Percentiles rank a stretch among this genome's conserved stretches.
These are phyloP conservation scores for Cynopterus sphinx DNA, from an alignment of 2,797 vertebrate genomes.

Conservation along the genomic window DNA sequence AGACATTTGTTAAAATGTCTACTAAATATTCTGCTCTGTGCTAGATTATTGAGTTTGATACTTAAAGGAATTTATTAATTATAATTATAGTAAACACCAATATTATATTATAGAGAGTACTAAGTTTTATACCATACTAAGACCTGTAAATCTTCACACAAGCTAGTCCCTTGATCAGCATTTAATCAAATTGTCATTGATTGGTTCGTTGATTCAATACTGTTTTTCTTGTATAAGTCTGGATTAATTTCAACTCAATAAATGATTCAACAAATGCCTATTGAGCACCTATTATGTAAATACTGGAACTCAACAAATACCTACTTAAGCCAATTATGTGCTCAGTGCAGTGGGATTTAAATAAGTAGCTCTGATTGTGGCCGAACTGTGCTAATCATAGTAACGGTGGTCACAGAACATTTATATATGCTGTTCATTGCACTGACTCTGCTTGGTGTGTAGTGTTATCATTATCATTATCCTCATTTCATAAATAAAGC, in stretches of 20 bases:
- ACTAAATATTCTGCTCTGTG: background rate
- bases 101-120: background rate
- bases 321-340: background rate
- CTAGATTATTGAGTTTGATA: conserved; percentile 25
- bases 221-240: conserved; percentile 18
- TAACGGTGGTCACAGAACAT: background rate
- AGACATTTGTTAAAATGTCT: conserved; percentile 27
- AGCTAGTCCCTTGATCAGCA: conserved; percentile 8
- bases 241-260: conserved; percentile 56
- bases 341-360: background rate
- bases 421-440: background rate
- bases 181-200: conserved; percentile 52
- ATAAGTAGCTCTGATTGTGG: background rate
- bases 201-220: background rate
- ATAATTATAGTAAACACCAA: conserved; percentile 31
- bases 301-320: background rate
- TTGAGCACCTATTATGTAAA: conserved; percentile 18
- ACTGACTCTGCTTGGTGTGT: background rate
- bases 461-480: background rate
- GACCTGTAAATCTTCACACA: background rate
- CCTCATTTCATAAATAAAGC: background rate
- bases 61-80: conserved; percentile 40
- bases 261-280: conserved; percentile 15
- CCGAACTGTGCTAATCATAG: background rate
- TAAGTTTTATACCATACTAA: background rate